A percentile compares a stretch with the other conserved stretches of the same genome.
Conservation (phyloP, 2,797 vertebrate genomes). For the Trichosurus vulpecula region DNA sequence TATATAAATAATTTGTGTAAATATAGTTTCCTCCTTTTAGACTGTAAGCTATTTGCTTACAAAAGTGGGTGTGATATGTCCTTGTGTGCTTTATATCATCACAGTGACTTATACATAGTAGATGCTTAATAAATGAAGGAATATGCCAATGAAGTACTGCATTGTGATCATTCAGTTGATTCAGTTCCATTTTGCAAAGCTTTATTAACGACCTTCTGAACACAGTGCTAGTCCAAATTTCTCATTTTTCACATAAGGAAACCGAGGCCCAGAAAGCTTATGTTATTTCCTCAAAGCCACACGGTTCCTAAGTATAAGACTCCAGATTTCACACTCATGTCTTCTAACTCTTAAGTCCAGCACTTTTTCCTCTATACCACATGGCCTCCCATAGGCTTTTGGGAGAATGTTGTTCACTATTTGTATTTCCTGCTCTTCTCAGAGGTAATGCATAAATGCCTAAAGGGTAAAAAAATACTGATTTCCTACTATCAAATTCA, state of each 20-base stretch:
- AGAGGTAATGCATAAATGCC: constrained; percentile 19
- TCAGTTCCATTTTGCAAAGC: not conserved
- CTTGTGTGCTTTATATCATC: not conserved
- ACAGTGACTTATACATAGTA: not conserved
- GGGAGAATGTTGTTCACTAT: not conserved
- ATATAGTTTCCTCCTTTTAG: not conserved
- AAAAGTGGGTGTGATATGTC: not conserved
- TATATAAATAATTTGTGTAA: not conserved
- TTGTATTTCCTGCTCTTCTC: not conserved
- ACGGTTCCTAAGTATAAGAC: not conserved
- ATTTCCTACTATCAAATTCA: constrained; percentile 67
- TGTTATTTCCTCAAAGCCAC: not conserved
- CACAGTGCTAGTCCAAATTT: not conserved
- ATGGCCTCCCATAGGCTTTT: constrained; percentile 6
- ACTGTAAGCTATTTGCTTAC: no score
- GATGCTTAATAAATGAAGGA: not conserved
- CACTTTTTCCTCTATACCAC: not conserved
- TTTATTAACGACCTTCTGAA: not conserved
- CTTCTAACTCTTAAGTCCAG: not conserved
- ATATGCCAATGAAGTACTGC: not conserved
- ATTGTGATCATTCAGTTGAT: not conserved
- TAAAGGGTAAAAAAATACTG: constrained; percentile 20
- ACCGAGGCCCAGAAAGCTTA: not conserved
- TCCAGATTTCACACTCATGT: not conserved
- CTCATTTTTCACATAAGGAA: not conserved